Evolutionary conservation across 1,140 invertebrate genomes (phyloP), one percentile per base, ranked within the genome.

Genomic region (Pseudoatta argentina): DNA sequence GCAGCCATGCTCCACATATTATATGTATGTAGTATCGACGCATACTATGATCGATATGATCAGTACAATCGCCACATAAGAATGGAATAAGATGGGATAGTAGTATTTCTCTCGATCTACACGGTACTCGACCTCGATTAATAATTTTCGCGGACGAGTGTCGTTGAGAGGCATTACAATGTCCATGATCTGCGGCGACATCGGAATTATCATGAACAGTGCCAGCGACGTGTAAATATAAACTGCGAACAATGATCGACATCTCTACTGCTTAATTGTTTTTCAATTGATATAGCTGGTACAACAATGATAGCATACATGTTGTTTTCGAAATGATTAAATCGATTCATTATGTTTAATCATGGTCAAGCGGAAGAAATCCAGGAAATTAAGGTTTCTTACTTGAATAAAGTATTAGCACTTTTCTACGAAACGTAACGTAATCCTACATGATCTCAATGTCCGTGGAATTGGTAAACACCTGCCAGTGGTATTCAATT

Each of bases 71-170:
- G 55, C 14, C n/a, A 18, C 2, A 1, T 76, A 61, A 5, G 73
- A 39, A 59, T 76, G 73, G 3, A 59, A 44, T n/a, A 76, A 76
- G 7, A 75, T 57, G 14, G 30, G n/a, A 76, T 76, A 76, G 14
- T 76, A 76, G 0, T 76, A 76, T 21, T 76, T 76, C 6, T 76
- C 53, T 3, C 6, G 53, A 21, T 76, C 55, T 39, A 76, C 16
- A 3, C 0, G n/a, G 3, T 76, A 76, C 16, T 76, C 72, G 10
- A 57, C 72, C 30, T 55, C n/a, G 2, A 59, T 39, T 3, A 61
- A 6, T 0, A 59, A 61, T 30, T 18, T 59, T 59, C 53, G 30
- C 3, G 53, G 53, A 2, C 55, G 73, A n/a, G 27, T 59, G 6
- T 39, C 55, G n/a, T 76, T 76, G 30, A 76, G 34, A 57, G 73